A percentile compares a stretch with the other conserved stretches of the same genome.
Conservation (phyloP, 1,140 invertebrate species). For the Trichonephila inaurata region DNA sequence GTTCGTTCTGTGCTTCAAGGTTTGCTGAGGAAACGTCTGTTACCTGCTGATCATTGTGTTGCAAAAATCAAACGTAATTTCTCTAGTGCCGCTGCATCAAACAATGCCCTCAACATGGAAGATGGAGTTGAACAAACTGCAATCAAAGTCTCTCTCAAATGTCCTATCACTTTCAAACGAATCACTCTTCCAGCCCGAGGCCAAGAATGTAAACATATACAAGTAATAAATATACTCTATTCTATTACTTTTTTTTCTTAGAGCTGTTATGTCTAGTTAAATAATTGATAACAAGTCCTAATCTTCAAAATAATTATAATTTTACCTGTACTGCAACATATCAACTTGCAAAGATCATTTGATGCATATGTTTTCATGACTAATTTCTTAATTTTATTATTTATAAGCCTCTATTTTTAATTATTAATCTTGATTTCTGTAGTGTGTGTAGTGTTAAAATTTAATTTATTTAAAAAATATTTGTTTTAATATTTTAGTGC, state of each 20-base stretch:
- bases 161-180: conserved; percentile 96
- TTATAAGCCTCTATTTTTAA: too few relatives aligned
- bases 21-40: conserved; percentile 91
- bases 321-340: too few relatives aligned
- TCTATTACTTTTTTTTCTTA: background rate
- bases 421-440: background rate
- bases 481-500: conserved; percentile 83
- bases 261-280: too few relatives aligned
- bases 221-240: conserved; percentile 80
- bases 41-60: conserved; percentile 95
- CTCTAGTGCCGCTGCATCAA: conserved; percentile 82
- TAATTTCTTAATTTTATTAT: too few relatives aligned
- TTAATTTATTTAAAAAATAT: background rate
- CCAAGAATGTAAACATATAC: conserved; percentile 97
- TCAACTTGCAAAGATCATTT: too few relatives aligned
- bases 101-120: conserved; percentile 65
- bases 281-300: too few relatives aligned
- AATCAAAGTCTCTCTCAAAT: conserved; percentile 94
- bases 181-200: conserved; percentile 95
- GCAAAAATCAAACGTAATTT: conserved; percentile 98
- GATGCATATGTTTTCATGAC: too few relatives aligned
- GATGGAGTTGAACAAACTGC: conserved; percentile 91
- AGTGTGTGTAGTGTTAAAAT: background rate
- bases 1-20: conserved; percentile 95
- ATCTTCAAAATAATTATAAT: too few relatives aligned